Conservation (phyloP, 2,797 vertebrate genomes). For the Enteromius argenteus region DNA sequence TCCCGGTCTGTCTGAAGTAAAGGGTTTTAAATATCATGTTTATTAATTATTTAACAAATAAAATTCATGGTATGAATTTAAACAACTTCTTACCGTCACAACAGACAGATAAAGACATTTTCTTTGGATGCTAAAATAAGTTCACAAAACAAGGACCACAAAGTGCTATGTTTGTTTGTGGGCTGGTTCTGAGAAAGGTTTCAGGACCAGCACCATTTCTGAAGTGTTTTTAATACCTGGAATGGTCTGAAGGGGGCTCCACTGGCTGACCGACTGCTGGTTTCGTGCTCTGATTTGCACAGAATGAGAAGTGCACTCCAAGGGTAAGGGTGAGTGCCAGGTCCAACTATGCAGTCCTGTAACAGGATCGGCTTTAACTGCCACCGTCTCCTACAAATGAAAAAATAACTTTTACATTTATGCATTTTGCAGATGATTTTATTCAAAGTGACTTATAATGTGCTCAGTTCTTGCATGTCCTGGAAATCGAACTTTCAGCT, state of each 20-base stretch:
- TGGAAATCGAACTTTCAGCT: not conserved
- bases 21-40: not conserved
- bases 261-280: slow-evolving; percentile 68
- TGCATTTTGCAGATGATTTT: not conserved
- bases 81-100: not conserved
- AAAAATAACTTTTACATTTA: not conserved
- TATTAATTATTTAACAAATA: not conserved
- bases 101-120: not conserved
- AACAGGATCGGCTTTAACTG: slow-evolving; percentile 40
- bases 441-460: not conserved
- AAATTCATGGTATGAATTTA: not conserved
- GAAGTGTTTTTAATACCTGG: slow-evolving; percentile 61
- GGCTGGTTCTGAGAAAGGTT: not conserved
- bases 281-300: slow-evolving; percentile 74
- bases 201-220: not conserved
- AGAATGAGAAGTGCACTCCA: slow-evolving; percentile 80
- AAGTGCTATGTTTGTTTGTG: not conserved
- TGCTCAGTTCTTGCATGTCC: not conserved
- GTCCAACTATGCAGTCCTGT: slow-evolving; percentile 68
- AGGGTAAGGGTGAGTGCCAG: slow-evolving; percentile 77
- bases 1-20: not conserved
- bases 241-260: slow-evolving; percentile 72
- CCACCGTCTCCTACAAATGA: slow-evolving; percentile 68
- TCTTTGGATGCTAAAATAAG: not conserved
- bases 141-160: not conserved